These are phyloP conservation scores for Antheraea assamensis DNA, from an alignment of 2,888 invertebrate genomes.

Conservation along the genomic window DNA sequence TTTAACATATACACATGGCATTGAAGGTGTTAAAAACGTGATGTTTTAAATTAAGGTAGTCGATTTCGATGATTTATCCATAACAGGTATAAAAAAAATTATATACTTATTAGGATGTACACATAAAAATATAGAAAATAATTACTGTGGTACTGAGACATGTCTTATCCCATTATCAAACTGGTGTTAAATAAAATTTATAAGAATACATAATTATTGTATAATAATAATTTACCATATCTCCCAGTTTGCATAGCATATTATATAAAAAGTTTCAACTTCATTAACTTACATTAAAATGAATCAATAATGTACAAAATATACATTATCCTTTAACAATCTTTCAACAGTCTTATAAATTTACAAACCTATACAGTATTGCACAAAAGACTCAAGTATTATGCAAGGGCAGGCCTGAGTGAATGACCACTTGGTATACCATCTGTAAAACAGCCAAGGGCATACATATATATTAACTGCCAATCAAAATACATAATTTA, in stretches of 20 bases:
- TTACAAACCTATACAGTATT: slow-evolving; percentile 78
- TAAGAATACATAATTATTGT: slow-evolving; percentile 29
- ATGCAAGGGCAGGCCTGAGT: slow-evolving; percentile 25
- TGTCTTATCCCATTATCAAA: not conserved
- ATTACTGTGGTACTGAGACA: not conserved
- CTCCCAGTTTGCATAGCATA: slow-evolving; percentile 44
- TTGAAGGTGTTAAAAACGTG: too few species aligned
- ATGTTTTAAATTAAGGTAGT: not conserved
- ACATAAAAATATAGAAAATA: slow-evolving; percentile 1
- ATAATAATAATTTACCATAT: slow-evolving; percentile 53
- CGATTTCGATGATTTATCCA: not conserved
- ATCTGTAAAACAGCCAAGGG: slow-evolving; percentile 5
- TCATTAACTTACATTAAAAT: slow-evolving; percentile 66
- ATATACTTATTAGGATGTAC: not conserved
- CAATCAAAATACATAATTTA: not conserved
- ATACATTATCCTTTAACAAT: slow-evolving; percentile 76
- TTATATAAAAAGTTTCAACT: slow-evolving; percentile 52
- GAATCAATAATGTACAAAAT: slow-evolving; percentile 76
- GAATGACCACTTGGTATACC: slow-evolving; percentile 4
- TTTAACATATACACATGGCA: too few species aligned
- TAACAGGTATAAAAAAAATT: slow-evolving; percentile 1
- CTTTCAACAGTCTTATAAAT: slow-evolving; percentile 81
- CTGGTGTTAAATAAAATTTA: slow-evolving; percentile 1
- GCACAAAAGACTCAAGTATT: slow-evolving; percentile 51
- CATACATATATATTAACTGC: not conserved